These are phyloP conservation scores for Gibbula magus DNA, from an alignment of 2,888 invertebrate species.

Conservation along the genomic window DNA sequence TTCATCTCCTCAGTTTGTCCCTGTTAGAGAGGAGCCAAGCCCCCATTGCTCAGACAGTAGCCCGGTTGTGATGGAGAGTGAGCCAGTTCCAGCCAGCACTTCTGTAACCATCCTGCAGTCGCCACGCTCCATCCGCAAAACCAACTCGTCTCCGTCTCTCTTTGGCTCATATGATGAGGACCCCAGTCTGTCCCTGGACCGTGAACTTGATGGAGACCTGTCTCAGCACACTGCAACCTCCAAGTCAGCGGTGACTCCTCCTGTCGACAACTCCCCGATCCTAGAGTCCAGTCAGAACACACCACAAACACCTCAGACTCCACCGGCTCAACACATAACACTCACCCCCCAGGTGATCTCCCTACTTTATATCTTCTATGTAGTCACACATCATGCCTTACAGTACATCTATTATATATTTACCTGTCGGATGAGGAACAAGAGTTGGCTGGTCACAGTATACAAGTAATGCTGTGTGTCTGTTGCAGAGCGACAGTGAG, in stretches of 20 bases:
- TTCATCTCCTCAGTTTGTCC: no score
- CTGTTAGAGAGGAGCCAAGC: neutral
- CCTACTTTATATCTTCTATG: no score
- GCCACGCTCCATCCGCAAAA: constrained; percentile 35
- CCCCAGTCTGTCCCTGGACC: neutral
- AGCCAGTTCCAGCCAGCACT: neutral
- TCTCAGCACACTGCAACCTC: constrained; percentile 7
- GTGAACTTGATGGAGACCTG: neutral
- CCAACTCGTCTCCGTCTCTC: constrained; percentile 64
- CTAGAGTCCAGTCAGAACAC: neutral
- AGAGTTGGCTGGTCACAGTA: no score
- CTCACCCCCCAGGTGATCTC: no score
- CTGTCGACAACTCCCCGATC: constrained; percentile 4
- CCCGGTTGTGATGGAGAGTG: neutral
- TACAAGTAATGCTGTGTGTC: neutral
- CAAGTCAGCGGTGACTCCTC: constrained; percentile 18
- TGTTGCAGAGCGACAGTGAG: neutral
- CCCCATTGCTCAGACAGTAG: neutral
- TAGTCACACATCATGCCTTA: no score
- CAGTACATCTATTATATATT: no score
- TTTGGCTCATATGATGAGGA: constrained; percentile 43
- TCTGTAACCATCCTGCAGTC: neutral
- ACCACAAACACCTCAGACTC: neutral
- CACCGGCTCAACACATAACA: neutral
- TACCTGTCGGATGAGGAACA: no score